Evolutionary conservation across 2,797 vertebrate genomes (phyloP).

Genomic region (Thunnus albacares): DNA sequence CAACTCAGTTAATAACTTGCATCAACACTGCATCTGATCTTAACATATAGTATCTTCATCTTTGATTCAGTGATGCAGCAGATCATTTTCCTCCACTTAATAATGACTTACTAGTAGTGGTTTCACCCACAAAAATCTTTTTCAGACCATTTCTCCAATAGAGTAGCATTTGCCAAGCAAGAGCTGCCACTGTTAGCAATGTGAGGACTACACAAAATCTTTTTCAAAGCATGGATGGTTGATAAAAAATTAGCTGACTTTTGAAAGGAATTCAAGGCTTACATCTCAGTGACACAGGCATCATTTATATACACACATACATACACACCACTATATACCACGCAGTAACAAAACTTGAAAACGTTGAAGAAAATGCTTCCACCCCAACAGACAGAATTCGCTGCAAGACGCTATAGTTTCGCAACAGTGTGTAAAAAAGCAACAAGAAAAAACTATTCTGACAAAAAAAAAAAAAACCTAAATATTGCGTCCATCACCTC

Average conservation of each 20-base stretch:
- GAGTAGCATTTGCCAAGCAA: not conserved
- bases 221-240: not conserved
- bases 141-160: not conserved
- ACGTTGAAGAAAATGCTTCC: not conserved
- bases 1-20: not conserved
- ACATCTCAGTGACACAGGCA: constrained; percentile 10
- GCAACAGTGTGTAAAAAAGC: constrained; percentile 19
- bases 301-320: not conserved
- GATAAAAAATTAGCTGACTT: not conserved
- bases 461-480: constrained; percentile 2
- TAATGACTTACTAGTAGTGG: not conserved
- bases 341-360: not conserved
- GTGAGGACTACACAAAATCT: not conserved
- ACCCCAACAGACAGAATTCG: constrained; percentile 11
- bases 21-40: not conserved
- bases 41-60: constrained; percentile 1
- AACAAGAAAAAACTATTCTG: not conserved
- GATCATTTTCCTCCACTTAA: not conserved
- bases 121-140: not conserved
- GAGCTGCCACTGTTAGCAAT: not conserved
- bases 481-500: not conserved
- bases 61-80: not conserved
- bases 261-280: not conserved
- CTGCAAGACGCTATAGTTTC: constrained; percentile 1
- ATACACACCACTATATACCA: not conserved